Percentiles rank a stretch among this genome's conserved stretches.
Evolutionary conservation across 2,797 vertebrate species (phyloP).

Genomic region (Apogon talboti): DNA sequence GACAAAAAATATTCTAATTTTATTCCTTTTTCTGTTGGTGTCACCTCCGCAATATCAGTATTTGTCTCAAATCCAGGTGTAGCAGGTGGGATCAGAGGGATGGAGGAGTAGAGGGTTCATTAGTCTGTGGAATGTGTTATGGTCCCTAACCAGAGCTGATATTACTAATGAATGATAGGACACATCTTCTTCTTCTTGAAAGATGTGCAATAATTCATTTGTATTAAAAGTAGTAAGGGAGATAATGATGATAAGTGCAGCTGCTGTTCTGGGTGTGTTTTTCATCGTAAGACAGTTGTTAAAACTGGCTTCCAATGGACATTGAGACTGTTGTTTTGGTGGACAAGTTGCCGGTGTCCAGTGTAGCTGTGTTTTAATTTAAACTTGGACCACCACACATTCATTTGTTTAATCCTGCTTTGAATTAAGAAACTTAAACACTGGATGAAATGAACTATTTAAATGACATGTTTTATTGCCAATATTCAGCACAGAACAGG

Average conservation of each 20-base stretch:
- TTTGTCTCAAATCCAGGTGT: constrained; percentile 29
- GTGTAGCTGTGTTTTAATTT: constrained; percentile 17
- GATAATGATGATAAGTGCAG: not conserved
- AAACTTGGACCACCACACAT: not conserved
- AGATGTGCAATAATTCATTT: constrained; percentile 13
- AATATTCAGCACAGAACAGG: not conserved
- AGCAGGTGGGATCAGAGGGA: constrained; percentile 34
- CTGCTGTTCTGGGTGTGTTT: constrained; percentile 15
- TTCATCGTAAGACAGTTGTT: constrained; percentile 25
- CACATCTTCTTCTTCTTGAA: constrained; percentile 8
- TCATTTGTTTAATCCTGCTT: not conserved
- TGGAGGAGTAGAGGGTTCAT: constrained; percentile 23
- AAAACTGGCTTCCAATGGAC: constrained; percentile 10
- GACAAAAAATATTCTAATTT: constrained; percentile 45
- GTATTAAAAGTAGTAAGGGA: constrained; percentile 17
- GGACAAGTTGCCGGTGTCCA: constrained; percentile 5
- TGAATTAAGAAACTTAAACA: not conserved
- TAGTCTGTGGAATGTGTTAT: constrained; percentile 37
- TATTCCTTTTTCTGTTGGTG: constrained; percentile 8
- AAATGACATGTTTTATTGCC: not conserved
- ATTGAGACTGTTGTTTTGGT: constrained; percentile 11
- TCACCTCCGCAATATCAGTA: not conserved
- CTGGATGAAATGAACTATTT: no score
- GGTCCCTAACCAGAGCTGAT: constrained; percentile 33
- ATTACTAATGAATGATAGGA: constrained; percentile 37